These are phyloP conservation scores for Fistularia tabacaria DNA, from an alignment of 2,797 vertebrate species.

Conservation along the genomic window DNA sequence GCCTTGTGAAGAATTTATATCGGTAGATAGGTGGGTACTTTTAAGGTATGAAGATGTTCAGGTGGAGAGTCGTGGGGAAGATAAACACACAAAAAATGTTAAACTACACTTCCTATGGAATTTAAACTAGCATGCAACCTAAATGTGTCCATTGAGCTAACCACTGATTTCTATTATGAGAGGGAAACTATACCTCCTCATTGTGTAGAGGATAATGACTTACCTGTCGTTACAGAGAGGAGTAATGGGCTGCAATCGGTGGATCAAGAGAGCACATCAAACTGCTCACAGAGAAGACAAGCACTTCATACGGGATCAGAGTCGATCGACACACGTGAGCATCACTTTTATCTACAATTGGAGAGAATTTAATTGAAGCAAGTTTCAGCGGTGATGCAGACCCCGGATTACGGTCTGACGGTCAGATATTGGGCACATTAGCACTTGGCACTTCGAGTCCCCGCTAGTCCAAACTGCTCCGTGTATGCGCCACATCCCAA, in stretches of 20 bases:
- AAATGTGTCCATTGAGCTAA: constrained; percentile 1
- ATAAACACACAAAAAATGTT: too few relatives aligned
- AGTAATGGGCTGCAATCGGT: constrained; percentile 35
- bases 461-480: constrained; percentile 48
- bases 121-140: background rate
- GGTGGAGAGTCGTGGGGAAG: constrained; percentile 1
- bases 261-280: constrained; percentile 44
- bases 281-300: constrained; percentile 34
- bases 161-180: constrained; percentile 2
- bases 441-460: constrained; percentile 48
- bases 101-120: background rate
- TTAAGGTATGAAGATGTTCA: constrained; percentile 16
- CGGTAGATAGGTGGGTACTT: constrained; percentile 32
- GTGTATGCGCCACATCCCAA: constrained; percentile 56
- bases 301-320: constrained; percentile 33
- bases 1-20: constrained; percentile 52
- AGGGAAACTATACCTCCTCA: constrained; percentile 33
- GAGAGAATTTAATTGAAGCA: constrained; percentile 16
- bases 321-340: constrained; percentile 27
- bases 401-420: constrained; percentile 3
- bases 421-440: constrained; percentile 19
- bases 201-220: constrained; percentile 39
- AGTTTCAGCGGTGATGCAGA: constrained; percentile 49
- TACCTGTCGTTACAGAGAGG: constrained; percentile 57
- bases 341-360: constrained; percentile 36